phyloP scores from a whole-genome alignment of 2,797 vertebrate species.

The Monodelphis domestica region DNA sequence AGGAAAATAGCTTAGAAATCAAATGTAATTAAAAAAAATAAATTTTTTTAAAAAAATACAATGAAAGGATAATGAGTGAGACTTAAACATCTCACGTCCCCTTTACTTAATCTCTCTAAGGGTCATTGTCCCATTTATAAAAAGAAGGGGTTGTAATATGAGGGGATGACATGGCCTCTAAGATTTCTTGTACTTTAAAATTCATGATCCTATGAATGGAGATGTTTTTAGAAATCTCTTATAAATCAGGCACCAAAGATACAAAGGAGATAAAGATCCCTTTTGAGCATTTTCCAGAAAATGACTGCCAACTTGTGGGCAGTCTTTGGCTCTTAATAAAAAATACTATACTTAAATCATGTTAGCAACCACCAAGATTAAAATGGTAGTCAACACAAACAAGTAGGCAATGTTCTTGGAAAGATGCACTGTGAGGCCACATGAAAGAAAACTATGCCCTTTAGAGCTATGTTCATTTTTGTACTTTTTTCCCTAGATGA shows the following conservation, averaged over 20 bases:
- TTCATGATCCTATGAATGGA: neutral
- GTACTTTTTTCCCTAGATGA: constrained; percentile 17
- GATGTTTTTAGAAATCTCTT: neutral
- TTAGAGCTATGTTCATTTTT: neutral
- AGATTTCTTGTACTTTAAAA: neutral
- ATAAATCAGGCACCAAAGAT: neutral
- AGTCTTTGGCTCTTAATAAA: constrained; percentile 8
- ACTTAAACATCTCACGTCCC: neutral
- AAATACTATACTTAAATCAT: constrained; percentile 44
- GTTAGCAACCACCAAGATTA: neutral
- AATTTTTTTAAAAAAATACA: too few species aligned
- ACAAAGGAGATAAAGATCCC: neutral
- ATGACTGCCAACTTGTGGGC: neutral
- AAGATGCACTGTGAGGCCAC: constrained; percentile 6
- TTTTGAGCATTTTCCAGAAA: neutral
- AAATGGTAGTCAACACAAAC: constrained; percentile 37
- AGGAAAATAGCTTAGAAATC: too few species aligned
- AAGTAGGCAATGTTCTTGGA: constrained; percentile 14
- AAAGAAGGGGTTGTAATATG: too few species aligned
- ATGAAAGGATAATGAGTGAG: neutral
- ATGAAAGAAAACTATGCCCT: constrained; percentile 29
- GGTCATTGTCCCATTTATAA: neutral
- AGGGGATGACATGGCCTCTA: neutral
- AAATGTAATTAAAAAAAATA: too few species aligned
- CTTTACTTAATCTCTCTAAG: neutral